Percentiles rank a stretch among this genome's conserved stretches.
Conservation (phyloP, 2,888 invertebrate species). For the Nephrotoma guestfalica region DNA sequence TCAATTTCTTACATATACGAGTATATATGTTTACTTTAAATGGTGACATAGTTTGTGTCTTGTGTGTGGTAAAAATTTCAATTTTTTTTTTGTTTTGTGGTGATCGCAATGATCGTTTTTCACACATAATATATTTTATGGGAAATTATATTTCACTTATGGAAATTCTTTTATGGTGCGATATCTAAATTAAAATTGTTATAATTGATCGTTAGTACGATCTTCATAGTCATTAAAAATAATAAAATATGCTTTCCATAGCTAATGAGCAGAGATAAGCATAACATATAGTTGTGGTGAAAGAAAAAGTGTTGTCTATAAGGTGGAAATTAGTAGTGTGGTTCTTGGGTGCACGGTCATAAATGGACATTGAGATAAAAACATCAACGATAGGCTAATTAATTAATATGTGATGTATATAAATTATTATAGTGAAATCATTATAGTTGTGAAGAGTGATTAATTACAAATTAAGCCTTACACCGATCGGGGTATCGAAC, state of each 20-base stretch:
- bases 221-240: background rate
- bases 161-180: background rate
- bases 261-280: background rate
- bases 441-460: background rate
- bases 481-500: background rate
- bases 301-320: background rate
- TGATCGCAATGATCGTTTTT: background rate
- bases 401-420: background rate
- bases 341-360: background rate
- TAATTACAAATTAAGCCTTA: background rate
- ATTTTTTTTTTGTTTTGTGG: background rate
- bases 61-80: background rate
- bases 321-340: background rate
- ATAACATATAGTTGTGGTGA: background rate
- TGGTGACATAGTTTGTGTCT: background rate
- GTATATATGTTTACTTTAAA: background rate
- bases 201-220: background rate
- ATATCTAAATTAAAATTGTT: background rate
- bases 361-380: background rate
- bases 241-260: background rate
- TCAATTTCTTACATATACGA: background rate
- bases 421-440: background rate
- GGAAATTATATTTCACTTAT: background rate
- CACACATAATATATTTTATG: background rate
- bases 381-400: background rate